Conservation (phyloP, 2,888 invertebrate genomes). For the Parnassius smintheus region DNA sequence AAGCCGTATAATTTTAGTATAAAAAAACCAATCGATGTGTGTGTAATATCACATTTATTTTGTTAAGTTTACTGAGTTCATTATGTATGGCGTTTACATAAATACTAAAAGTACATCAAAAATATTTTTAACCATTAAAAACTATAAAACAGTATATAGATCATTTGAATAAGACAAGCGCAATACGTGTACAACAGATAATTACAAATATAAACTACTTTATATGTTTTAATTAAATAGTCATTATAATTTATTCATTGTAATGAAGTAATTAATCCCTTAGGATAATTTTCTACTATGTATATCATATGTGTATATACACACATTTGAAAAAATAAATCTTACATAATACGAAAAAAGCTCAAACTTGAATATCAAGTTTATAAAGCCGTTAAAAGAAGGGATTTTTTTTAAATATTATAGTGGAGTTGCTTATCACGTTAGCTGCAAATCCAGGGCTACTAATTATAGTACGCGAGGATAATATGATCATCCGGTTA, state of each 20-base stretch:
- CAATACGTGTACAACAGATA: not conserved
- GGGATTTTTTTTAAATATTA: too few species aligned
- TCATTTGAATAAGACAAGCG: constrained; percentile 13
- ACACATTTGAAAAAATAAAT: not conserved
- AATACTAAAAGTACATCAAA: constrained; percentile 25
- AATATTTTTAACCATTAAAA: constrained; percentile 28
- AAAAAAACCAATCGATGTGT: constrained; percentile 13
- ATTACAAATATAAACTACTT: constrained; percentile 1
- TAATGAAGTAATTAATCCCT: constrained; percentile 4
- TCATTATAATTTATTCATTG: constrained; percentile 1
- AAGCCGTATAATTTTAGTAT: not conserved
- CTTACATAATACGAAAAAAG: constrained; percentile 13
- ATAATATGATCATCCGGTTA: too few species aligned
- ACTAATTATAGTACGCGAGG: too few species aligned
- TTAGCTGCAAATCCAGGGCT: too few species aligned
- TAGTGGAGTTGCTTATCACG: too few species aligned
- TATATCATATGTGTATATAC: not conserved
- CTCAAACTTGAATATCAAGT: constrained; percentile 38
- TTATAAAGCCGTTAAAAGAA: not conserved
- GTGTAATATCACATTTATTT: constrained; percentile 43
- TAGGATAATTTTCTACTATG: not conserved
- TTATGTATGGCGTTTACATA: constrained; percentile 23
- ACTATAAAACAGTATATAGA: constrained; percentile 22
- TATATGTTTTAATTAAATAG: constrained; percentile 8
- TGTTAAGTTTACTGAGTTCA: constrained; percentile 23